These are phyloP conservation scores for Syngnathus floridae DNA, from an alignment of 2,113 vertebrate genomes.

Conservation along the genomic window DNA sequence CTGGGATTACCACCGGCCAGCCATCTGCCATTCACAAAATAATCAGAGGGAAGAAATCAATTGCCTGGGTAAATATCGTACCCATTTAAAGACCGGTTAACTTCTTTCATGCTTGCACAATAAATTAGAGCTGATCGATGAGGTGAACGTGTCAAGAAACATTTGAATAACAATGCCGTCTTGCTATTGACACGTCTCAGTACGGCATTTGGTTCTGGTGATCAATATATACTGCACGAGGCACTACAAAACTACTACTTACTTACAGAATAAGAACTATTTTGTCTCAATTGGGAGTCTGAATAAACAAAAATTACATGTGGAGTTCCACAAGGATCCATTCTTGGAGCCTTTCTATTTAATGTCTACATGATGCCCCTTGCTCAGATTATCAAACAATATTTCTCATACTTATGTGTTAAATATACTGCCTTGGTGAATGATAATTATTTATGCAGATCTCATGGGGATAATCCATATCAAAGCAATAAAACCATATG, in stretches of 20 bases:
- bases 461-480: conserved; percentile 16
- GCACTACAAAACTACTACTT: no score
- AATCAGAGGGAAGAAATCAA: conserved; percentile 64
- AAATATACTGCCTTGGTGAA: background rate
- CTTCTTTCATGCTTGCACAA: background rate
- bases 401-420: no score
- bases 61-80: conserved; percentile 55
- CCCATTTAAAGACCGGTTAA: conserved; percentile 11
- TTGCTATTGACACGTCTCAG: background rate
- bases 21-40: conserved; percentile 62
- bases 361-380: no score
- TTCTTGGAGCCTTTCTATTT: no score
- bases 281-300: no score
- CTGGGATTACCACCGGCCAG: conserved; percentile 51
- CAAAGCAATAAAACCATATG: conserved; percentile 3
- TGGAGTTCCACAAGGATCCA: no score
- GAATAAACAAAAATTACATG: no score
- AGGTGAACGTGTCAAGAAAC: background rate
- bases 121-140: background rate
- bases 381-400: no score
- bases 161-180: background rate
- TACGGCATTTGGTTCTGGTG: no score
- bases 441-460: background rate
- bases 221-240: no score
- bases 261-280: no score